Evolutionary conservation across 2,113 vertebrate genomes (phyloP), one percentile per base, ranked within the genome.

Genomic region (Caranx ignobilis): DNA sequence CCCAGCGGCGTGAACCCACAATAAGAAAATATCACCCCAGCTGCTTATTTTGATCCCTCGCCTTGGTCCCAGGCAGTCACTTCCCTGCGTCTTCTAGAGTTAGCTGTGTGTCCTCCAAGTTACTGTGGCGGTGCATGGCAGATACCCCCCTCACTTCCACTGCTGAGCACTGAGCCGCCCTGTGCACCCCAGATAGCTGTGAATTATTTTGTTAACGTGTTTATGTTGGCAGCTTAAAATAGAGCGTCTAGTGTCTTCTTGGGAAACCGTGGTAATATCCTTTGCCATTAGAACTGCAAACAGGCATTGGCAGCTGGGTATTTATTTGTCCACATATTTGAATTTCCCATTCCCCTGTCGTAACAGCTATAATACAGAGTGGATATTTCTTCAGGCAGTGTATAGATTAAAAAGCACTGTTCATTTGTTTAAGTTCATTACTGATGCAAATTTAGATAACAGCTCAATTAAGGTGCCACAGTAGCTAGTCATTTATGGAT

Each of bases 361-460:
- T 60, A 73, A 75, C 41, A 31, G 31, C 75, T 52, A 19, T 45
- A 37, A 66, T 32, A 54, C 43, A 37, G 77, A 72, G 64, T 15
- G 13, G n/a, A 73, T 80, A 56, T 82, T 80, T 83, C 65, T 59
- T 73, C 41, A 59, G 69, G 56, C 71, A 37, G 59, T 50, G 79
- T 80, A 77, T 71, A 71, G 56, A 89, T 91, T 86, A 88, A 83
- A 71, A 48, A 82, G 78, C 73, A 16, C 41, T 43, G 76, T 70
- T 84, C 47, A 64, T 88, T 82, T 76, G 66, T 77, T 85, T 75
- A 79, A 77, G 61, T 77, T 64, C 12, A 15, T 75, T 77, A 81
- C 41, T 79, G 75, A 91, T 88, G 71, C 81, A 84, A 77, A 90
- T 81, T 65, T 78, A 85, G 76, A 89, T 82, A 85, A 70, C 69